Evolutionary conservation across 37 sponge, comb jelly and placozoan genomes (phyloP).

Genomic region (Tethya wilhelma): DNA sequence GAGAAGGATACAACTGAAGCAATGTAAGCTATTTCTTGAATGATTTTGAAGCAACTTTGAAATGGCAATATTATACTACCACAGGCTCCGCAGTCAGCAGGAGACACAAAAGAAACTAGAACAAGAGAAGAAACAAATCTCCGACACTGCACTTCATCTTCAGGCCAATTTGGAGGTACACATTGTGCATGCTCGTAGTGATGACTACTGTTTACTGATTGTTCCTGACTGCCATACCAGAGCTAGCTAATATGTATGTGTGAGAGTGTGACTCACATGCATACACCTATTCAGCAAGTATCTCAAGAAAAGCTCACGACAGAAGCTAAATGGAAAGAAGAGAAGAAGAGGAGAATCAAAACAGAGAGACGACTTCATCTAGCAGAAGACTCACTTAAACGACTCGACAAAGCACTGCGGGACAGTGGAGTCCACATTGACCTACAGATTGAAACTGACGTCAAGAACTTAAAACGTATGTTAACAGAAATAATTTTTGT

Average conservation of each 20-base stretch:
- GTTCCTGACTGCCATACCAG: neutral
- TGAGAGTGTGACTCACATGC: neutral
- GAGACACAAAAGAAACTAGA: constrained; percentile 64
- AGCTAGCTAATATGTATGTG: neutral
- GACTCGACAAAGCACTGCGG: constrained; percentile 90
- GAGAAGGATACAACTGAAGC: constrained; percentile 49
- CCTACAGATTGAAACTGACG: constrained; percentile 94
- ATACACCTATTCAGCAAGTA: constrained; percentile 37
- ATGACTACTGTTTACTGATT: neutral
- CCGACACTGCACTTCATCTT: constrained; percentile 53
- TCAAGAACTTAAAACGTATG: constrained; percentile 86
- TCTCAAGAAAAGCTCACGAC: constrained; percentile 48
- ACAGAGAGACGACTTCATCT: constrained; percentile 88
- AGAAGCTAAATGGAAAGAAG: constrained; percentile 65
- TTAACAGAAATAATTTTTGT: neutral
- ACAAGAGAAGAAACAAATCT: constrained; percentile 72
- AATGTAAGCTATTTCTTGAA: constrained; percentile 32
- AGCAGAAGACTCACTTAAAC: constrained; percentile 95
- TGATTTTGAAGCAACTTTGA: neutral
- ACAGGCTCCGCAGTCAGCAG: constrained; percentile 63
- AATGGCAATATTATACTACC: neutral
- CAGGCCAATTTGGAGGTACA: constrained; percentile 63
- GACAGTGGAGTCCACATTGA: constrained; percentile 96
- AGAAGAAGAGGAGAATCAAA: constrained; percentile 79
- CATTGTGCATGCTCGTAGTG: neutral